Evolutionary conservation across 2,797 vertebrate genomes (phyloP).

Genomic region (Protosalanx chinensis): DNA sequence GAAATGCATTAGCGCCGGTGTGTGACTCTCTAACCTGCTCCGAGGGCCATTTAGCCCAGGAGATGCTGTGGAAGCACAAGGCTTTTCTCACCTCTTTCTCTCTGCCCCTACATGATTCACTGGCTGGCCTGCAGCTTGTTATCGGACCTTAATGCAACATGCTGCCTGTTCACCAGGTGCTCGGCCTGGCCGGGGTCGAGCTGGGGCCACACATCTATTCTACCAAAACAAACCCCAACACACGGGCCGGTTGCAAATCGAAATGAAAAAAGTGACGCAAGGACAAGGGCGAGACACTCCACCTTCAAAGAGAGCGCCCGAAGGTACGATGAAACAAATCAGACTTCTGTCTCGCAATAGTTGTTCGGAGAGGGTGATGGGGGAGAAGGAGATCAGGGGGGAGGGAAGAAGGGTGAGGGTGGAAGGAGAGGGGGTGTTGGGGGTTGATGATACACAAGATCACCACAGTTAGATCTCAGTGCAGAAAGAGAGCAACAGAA

Average conservation of each 20-base stretch:
- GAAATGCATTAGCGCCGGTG: not conserved
- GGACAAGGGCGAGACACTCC: constrained; percentile 25
- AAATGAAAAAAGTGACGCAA: constrained; percentile 42
- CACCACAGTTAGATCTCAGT: not conserved
- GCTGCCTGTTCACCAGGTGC: constrained; percentile 31
- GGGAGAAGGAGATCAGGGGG: constrained; percentile 21
- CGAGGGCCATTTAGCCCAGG: not conserved
- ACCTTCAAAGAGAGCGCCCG: constrained; percentile 37
- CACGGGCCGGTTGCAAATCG: constrained; percentile 20
- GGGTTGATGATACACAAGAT: no score
- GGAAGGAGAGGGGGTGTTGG: not conserved
- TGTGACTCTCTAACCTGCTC: not conserved
- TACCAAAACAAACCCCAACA: constrained; percentile 17
- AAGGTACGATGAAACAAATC: constrained; percentile 36
- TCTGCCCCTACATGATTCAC: constrained; percentile 12
- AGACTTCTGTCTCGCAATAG: constrained; percentile 40
- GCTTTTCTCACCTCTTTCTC: constrained; percentile 1
- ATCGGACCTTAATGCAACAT: constrained; percentile 33
- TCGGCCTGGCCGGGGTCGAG: constrained; percentile 14
- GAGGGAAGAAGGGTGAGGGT: not conserved
- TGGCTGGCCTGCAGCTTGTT: constrained; percentile 21
- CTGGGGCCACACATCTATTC: constrained; percentile 37
- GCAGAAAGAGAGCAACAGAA: not conserved
- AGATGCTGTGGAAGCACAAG: not conserved
- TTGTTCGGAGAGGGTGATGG: constrained; percentile 41